These are phyloP conservation scores for Folsomia candida DNA, from an alignment of 2,888 invertebrate species.

Conservation along the genomic window DNA sequence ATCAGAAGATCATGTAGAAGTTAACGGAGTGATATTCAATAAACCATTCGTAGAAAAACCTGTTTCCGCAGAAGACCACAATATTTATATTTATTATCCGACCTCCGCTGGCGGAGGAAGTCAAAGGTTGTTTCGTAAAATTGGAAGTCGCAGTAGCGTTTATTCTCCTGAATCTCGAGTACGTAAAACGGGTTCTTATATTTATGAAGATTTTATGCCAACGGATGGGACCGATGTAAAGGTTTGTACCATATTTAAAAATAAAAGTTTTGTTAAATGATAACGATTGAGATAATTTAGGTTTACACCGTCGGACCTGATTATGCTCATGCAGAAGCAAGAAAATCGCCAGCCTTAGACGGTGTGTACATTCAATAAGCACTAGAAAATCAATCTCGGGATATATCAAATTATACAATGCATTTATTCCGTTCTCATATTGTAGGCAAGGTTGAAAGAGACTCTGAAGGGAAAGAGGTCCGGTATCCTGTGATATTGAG, in stretches of 20 bases:
- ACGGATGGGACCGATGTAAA: conserved; percentile 88
- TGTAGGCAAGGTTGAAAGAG: conserved; percentile 86
- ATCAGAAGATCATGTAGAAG: conserved; percentile 95
- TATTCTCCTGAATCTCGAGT: conserved; percentile 96
- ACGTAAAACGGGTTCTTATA: conserved; percentile 94
- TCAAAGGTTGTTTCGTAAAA: conserved; percentile 96
- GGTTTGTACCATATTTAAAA: conserved; percentile 53
- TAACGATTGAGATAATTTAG: conserved; percentile 64
- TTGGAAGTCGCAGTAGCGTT: conserved; percentile 96
- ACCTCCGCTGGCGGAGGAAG: conserved; percentile 97
- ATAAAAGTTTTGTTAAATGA: not conserved
- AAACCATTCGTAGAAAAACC: conserved; percentile 99
- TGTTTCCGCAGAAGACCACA: conserved; percentile 98
- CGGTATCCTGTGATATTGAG: conserved; percentile 97
- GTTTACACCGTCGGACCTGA: conserved; percentile 99
- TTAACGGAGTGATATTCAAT: conserved; percentile 90
- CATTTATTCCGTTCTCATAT: too few species aligned
- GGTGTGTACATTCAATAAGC: conserved; percentile 57
- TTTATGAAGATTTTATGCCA: conserved; percentile 99
- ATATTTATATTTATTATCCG: conserved; percentile 99
- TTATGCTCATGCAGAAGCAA: conserved; percentile 98
- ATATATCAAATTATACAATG: too few species aligned
- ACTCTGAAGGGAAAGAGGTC: conserved; percentile 96
- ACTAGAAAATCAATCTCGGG: too few species aligned
- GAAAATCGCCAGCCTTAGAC: conserved; percentile 96